A percentile compares a stretch with the other conserved stretches of the same genome.
phyloP scores from a whole-genome alignment of 1,140 invertebrate genomes.

The Papilio polytes region DNA sequence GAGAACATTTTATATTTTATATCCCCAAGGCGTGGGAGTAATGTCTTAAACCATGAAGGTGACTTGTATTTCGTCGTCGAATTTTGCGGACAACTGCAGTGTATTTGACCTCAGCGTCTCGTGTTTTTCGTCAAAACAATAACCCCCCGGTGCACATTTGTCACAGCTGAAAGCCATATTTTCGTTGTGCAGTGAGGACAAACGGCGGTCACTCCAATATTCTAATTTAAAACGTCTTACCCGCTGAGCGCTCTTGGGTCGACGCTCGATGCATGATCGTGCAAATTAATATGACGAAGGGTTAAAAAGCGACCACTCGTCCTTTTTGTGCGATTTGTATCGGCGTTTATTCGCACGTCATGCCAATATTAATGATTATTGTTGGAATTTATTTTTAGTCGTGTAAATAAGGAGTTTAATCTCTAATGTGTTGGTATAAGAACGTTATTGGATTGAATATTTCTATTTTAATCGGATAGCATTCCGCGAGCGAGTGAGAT shows the following conservation, averaged over 20 bases:
- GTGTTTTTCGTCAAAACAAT: slow-evolving; percentile 42
- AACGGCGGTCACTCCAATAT: slow-evolving; percentile 70
- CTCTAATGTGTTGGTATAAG: background rate
- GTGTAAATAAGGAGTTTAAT: background rate
- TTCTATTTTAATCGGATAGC: slow-evolving; percentile 21
- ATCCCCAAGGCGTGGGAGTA: slow-evolving; percentile 51
- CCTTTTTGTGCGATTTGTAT: slow-evolving; percentile 52
- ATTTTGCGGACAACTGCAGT: slow-evolving; percentile 24
- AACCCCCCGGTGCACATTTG: slow-evolving; percentile 58
- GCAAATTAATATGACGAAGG: slow-evolving; percentile 56
- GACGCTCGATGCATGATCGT: slow-evolving; percentile 60
- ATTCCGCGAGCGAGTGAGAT: slow-evolving; percentile 27
- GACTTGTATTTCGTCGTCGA: slow-evolving; percentile 39
- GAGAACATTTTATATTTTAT: slow-evolving; percentile 41
- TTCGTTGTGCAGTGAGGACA: slow-evolving; percentile 59
- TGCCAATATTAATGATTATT: slow-evolving; percentile 43
- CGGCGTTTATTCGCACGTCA: slow-evolving; percentile 43
- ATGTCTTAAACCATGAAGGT: slow-evolving; percentile 47
- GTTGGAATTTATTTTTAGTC: slow-evolving; percentile 22
- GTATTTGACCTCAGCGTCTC: slow-evolving; percentile 27
- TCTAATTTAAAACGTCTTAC: slow-evolving; percentile 77
- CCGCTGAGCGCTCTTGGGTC: slow-evolving; percentile 64
- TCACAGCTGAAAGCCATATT: slow-evolving; percentile 61
- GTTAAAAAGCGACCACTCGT: slow-evolving; percentile 50
- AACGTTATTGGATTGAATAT: slow-evolving; percentile 11